Evolutionary conservation across 2,113 vertebrate species (phyloP).

Genomic region (Corythornis cristatus): DNA sequence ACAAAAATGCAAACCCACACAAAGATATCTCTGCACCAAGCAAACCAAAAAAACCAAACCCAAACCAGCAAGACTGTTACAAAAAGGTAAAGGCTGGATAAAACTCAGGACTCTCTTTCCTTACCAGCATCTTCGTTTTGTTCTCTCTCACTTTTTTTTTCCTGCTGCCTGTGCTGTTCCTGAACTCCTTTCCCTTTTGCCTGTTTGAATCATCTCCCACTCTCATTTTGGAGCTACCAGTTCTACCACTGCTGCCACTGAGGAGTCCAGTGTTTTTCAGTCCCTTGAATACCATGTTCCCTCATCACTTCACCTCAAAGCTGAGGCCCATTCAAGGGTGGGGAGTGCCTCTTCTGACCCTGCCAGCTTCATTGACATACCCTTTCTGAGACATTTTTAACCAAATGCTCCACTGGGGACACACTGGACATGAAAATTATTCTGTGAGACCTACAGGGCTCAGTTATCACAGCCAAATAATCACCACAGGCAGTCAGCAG

Average conservation of each 20-base stretch:
- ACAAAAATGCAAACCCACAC: background rate
- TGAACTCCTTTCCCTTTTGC: background rate
- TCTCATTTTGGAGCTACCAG: background rate
- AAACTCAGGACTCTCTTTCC: background rate
- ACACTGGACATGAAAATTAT: background rate
- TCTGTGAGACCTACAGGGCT: background rate
- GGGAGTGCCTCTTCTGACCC: background rate
- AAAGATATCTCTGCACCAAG: background rate
- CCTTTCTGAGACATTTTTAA: background rate
- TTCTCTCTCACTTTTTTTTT: background rate
- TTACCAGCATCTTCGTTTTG: background rate
- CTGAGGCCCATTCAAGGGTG: background rate
- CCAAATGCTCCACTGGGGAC: background rate
- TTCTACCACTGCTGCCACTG: background rate
- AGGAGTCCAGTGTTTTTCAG: background rate
- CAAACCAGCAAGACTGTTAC: background rate
- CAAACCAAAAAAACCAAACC: background rate
- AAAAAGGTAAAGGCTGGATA: background rate
- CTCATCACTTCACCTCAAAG: background rate
- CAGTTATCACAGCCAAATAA: background rate
- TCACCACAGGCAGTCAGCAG: accelerated
- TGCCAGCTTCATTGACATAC: accelerated
- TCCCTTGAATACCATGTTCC: background rate
- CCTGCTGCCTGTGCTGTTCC: background rate
- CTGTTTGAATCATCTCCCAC: background rate